These are phyloP conservation scores for chimpanzee (Pan troglodytes) DNA, from an alignment of 2,113 vertebrate genomes.

Conservation along the genomic window NHGRI_mPanTro3-v2.1_pri NC_072412.2:82247001-82247500, in stretches of 20 bases:
- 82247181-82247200: no score
- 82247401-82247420: not conserved
- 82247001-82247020: no score
- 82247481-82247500: not conserved
- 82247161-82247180: no score
- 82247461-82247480: not conserved
- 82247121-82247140: no score
- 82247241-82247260: not conserved
- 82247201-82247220: no score
- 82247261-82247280: slow-evolving; percentile 21
- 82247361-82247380: not conserved
- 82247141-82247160: no score
- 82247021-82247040: no score
- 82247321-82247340: not conserved
- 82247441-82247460: not conserved
- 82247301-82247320: not conserved
- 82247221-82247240: no score
- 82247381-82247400: not conserved
- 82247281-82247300: not conserved
- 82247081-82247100: no score
- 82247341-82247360: not conserved
- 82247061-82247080: no score
- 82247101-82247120: no score
- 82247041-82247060: no score
- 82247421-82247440: not conserved